phyloP scores from a whole-genome alignment of 2,797 vertebrate species.

The Bufotes viridis region DNA sequence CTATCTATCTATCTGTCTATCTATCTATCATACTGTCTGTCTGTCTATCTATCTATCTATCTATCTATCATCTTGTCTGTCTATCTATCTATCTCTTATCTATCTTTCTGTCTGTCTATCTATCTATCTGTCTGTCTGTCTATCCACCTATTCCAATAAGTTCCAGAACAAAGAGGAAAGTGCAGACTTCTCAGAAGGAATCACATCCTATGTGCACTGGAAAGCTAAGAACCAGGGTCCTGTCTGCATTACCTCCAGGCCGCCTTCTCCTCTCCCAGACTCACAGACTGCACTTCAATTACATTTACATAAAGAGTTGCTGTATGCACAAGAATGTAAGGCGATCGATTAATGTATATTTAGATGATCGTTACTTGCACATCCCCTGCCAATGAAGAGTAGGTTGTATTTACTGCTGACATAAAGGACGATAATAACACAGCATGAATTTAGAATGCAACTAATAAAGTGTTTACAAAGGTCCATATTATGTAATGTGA shows the following conservation, averaged over 20 bases:
- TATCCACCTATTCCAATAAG: not conserved
- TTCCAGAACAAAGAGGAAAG: not conserved
- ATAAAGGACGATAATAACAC: not conserved
- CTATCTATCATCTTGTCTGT: not conserved
- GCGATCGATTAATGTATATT: constrained; percentile 42
- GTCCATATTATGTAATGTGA: not conserved
- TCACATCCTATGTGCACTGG: not conserved
- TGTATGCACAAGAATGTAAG: constrained; percentile 12
- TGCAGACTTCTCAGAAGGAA: not conserved
- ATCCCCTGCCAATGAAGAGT: not conserved
- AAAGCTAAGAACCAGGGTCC: not conserved
- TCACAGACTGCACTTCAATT: constrained; percentile 25
- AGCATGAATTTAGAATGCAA: not conserved
- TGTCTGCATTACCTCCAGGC: not conserved
- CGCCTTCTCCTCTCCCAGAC: not conserved
- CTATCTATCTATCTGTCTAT: not conserved
- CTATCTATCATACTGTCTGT: not conserved
- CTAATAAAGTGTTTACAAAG: not conserved
- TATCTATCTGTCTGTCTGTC: not conserved
- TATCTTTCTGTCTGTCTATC: not conserved
- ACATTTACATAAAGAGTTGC: constrained; percentile 29
- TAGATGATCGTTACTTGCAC: not conserved
- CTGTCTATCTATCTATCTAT: not conserved
- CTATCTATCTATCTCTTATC: not conserved
- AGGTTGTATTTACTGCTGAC: constrained; percentile 7